Base-by-base conservation (phyloP, 2,797 vertebrate species). In the Rhadinocentrus ornatus region DNA sequence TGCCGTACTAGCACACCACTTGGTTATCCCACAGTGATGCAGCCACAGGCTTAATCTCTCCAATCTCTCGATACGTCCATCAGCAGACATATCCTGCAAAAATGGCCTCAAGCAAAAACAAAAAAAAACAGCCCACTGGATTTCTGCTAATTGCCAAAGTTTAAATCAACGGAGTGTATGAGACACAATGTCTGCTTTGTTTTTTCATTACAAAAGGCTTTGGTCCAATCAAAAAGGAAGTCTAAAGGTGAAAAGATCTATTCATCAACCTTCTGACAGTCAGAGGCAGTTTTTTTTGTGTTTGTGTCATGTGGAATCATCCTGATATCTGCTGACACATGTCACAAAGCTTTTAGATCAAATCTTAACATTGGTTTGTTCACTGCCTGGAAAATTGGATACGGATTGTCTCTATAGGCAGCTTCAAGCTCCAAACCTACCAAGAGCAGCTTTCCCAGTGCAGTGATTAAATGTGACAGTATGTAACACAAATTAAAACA, bases 21-120 rank as follows among this genome's bases (percentile, higher is more conserved):
- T n/a, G 44, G 44, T 48, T n/a, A 48, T n/a, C 65, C 41, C 20
- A 13, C 48, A 68, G 59, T 2, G 34, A 68, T 27, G 16, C 50
- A 3, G 10, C 63, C 63, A 77, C 22, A 6, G 48, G 52, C 70
- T 82, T 74, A 83, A 78, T 85, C 66, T 66, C 48, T 66, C 56
- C 86, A 73, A 85, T 86, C 69, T 78, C 60, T 64, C 10, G 7
- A 16, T 16, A 24, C 67, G 78, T 83, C 88, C 65, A 75, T 89
- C 84, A 83, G 10, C 61, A 62, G 62, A 31, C 54, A 65, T 26
- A 79, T 75, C 65, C 74, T 66, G 58, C 52, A 67, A 62, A 69
- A 71, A 55, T 22, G 7, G n/a, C 79, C 72, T n/a, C 13, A 15
- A 69, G 77, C 55, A 20, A 53, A 56, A 57, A 12, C 34, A 11